Evolutionary conservation across 1,140 invertebrate species (phyloP).

Genomic region (Fragariocoptes setiger): DNA sequence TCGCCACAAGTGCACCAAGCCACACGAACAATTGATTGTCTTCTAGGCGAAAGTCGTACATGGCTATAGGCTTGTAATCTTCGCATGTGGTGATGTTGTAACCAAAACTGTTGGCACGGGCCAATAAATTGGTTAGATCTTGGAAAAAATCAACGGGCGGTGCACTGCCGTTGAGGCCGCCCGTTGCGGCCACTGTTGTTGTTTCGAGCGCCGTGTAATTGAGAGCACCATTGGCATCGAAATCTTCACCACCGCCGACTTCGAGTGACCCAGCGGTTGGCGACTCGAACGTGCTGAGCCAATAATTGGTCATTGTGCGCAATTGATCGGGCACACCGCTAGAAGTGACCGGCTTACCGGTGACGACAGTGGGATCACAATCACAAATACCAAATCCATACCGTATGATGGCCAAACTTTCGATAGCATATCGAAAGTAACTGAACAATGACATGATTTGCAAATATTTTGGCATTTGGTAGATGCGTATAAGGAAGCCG

Average conservation of each 20-base stretch:
- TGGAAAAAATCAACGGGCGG: background rate
- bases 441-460: slow-evolving; percentile 31
- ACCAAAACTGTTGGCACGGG: background rate
- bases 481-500: slow-evolving; percentile 73
- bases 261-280: too few species aligned
- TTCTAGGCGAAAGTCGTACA: background rate
- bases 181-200: background rate
- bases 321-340: background rate
- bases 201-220: background rate
- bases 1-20: background rate
- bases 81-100: background rate
- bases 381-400: slow-evolving; percentile 46
- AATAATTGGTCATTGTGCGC: background rate
- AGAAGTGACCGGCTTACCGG: background rate
- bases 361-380: background rate
- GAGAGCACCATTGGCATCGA: background rate
- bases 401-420: slow-evolving; percentile 54
- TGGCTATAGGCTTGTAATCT: background rate
- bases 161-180: too few species aligned
- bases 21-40: background rate
- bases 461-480: slow-evolving; percentile 38
- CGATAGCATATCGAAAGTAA: slow-evolving; percentile 71
- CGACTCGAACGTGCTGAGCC: background rate
- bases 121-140: background rate
- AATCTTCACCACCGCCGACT: too few species aligned